Evolutionary conservation across 2,888 invertebrate genomes (phyloP), one percentile per base, ranked within the genome.

Genomic region (Archaeoteleia sp.): DNA sequence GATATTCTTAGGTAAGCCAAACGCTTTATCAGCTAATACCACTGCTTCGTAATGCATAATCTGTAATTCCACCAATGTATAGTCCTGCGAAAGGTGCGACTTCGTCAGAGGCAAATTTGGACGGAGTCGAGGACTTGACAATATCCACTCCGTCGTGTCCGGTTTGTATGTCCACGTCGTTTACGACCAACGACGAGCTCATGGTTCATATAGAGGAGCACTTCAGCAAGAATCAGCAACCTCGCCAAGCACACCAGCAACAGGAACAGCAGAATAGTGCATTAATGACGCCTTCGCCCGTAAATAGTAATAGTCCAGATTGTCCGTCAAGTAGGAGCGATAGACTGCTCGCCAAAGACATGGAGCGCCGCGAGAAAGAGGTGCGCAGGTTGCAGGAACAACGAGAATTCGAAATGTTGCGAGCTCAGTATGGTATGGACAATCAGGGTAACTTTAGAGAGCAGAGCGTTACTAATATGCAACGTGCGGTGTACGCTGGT

Each of bases 351-450:
- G 89, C 89, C 0, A 86, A 87, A 51, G 88, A 88, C 73, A 86
- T 89, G 74, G 88, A 89, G 69, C 86, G 87, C 70, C 82, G 87
- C 35, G 84, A 91, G 67, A 87, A 89, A 65, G 92, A 93, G 79
- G 93, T 92, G 0, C 89, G 92, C 74, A 89, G 90, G 72, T 88
- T 90, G 69, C 87, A 93, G 14, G 94, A 95, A 78, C 92, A 94
- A 78, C 89, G 91, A 37, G 94, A 95, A 82, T 95, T 95, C 82
- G 93, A 94, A 78, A 86, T 93, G 85, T 82, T 95, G 27, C 86
- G 92, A 80, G 94, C 94, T 1, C 93, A 94, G 82, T 95, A 95
- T 78, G 95, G 95, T 1, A 95, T 95, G 95, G 94, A 94, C 80
- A 93, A 93, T 81, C 93, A 94, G 77, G 93, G 93, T 3, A 93